Percentiles rank a stretch among this genome's conserved stretches.
Evolutionary conservation across 37 sponge, comb jelly and placozoan genomes (phyloP).

Genomic region (Oscarella lobularis): DNA sequence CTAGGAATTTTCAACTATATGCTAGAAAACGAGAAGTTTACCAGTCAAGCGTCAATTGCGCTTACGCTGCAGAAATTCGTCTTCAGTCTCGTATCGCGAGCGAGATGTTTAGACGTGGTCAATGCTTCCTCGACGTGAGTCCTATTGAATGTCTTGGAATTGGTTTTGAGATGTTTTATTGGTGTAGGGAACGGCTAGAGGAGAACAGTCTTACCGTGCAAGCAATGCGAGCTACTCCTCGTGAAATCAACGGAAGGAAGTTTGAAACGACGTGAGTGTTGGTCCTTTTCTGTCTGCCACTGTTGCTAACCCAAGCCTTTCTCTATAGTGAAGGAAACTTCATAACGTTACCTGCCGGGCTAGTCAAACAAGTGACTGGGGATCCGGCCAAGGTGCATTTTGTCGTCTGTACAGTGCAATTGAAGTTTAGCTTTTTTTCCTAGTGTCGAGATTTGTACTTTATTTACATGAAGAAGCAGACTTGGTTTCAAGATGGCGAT

Average conservation of each 20-base stretch:
- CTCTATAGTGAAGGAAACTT: not conserved
- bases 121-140: no score
- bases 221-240: not conserved
- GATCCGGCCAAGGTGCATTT: not conserved
- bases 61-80: not conserved
- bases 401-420: no score
- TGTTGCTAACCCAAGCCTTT: no score
- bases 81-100: not conserved
- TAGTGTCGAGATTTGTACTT: slow-evolving; percentile 3
- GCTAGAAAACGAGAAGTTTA: no score
- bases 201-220: not conserved
- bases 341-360: not conserved
- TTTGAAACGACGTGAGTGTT: not conserved
- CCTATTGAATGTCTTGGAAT: not conserved
- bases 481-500: not conserved
- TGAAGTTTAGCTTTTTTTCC: no score
- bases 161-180: not conserved
- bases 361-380: not conserved
- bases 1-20: slow-evolving; percentile 1
- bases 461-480: not conserved
- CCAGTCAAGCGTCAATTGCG: not conserved
- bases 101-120: no score
- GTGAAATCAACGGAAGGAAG: not conserved
- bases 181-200: not conserved
- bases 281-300: no score